Base-by-base conservation (phyloP, 64 coral and sea anemone species). In the Pocillopora damicornis region DNA sequence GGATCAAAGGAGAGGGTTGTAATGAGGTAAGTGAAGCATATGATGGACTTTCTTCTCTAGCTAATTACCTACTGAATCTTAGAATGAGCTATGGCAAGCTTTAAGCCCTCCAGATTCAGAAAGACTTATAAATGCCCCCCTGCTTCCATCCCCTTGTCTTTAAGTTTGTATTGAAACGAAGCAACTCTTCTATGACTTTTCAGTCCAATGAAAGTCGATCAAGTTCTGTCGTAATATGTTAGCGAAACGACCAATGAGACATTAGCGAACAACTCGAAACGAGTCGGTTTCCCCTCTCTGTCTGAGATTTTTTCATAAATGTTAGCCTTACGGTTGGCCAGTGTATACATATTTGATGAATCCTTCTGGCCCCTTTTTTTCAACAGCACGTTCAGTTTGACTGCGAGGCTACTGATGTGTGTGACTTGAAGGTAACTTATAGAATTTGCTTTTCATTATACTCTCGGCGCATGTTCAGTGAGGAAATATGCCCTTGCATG, bases 1-100 rank as follows among this genome's bases (percentile, higher is more conserved):
- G 83, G 83, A 86, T 86, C 1, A 22, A 74, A 16, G 83, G 83
- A 75, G 83, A 86, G 45, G 83, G 83, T n/a, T 86, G 83, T 37
- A 86, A 86, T 17, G 38, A 86, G 16, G 83, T 86, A 72, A 71
- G 63, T 61, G 1, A 60, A 67, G 18, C 0, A 4, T 15, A 67
- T 8, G 8, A 67, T 8, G 8, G 30, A 30, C 0, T 30, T 30
- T 30, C 30, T 30, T 30, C 30, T 30, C 30, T 30, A 30, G 30
- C 30, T 30, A 0, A 30, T 30, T 30, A 30, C 30, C 30, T 0
- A 30, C 30, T 30, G 30, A 30, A 30, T 30, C 30, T 30, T 0
- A 30, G 30, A 30, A 30, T 30, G 30, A 30, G 30, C 30, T 0
- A 30, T 30, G 30, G 30, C 30, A 30, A 30, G 30, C 30, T 30